Percentiles rank a stretch among this genome's conserved stretches.
These are phyloP conservation scores for Chrysopilus asiliformis DNA, from an alignment of 2,888 invertebrate species.

Conservation along the genomic window DNA sequence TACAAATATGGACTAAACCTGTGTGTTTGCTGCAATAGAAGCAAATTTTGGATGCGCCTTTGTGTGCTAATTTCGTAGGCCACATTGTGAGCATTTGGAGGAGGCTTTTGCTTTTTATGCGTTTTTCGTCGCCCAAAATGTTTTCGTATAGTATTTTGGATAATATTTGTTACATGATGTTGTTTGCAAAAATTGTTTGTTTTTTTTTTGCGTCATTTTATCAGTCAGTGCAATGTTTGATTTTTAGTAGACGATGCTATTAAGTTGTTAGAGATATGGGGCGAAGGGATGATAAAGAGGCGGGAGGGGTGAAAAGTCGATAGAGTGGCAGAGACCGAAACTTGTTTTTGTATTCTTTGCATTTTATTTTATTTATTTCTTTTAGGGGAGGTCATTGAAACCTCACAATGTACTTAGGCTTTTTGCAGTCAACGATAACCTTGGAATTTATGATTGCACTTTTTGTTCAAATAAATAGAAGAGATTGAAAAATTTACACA, in stretches of 20 bases:
- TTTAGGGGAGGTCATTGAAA: slow-evolving; percentile 12
- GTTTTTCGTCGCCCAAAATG: no score
- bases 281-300: no score
- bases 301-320: no score
- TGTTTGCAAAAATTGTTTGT: background rate
- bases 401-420: slow-evolving; percentile 12
- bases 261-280: no score
- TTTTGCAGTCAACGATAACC: slow-evolving; percentile 13
- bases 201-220: slow-evolving; percentile 6
- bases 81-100: slow-evolving; percentile 2
- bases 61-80: slow-evolving; percentile 10
- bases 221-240: slow-evolving; percentile 13
- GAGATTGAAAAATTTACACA: no score
- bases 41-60: slow-evolving; percentile 8
- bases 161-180: background rate
- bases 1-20: background rate
- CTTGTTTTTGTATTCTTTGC: no score
- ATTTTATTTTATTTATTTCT: no score
- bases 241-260: slow-evolving; percentile 10
- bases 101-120: no score
- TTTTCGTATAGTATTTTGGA: no score
- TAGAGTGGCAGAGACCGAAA: no score
- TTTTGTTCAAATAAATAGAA: no score
- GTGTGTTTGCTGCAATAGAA: background rate
- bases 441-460: no score